A percentile compares a stretch with the other conserved stretches of the same genome.
Evolutionary conservation across 1,140 invertebrate genomes (phyloP).

Genomic region (Hylyphantes graminicola): DNA sequence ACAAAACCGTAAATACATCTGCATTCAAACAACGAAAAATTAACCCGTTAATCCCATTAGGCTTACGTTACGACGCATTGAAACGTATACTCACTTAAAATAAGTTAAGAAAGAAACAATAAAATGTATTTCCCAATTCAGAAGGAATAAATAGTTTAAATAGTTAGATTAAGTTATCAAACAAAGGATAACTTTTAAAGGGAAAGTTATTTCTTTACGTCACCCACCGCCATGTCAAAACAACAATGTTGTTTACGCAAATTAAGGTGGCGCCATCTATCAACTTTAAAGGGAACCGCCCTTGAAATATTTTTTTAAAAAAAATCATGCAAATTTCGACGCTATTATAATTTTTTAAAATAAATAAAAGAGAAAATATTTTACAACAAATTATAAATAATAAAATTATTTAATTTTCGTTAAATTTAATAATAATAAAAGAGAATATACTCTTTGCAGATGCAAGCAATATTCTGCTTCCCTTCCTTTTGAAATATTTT

Average conservation of each 20-base stretch:
- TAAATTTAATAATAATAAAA: background rate
- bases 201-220: conserved; percentile 23
- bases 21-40: no score
- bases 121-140: background rate
- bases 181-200: background rate
- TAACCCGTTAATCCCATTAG: background rate
- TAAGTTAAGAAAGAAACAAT: background rate
- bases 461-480: no score
- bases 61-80: background rate
- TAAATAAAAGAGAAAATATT: background rate
- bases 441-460: background rate
- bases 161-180: no score
- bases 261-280: conserved; percentile 44
- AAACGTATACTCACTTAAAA: conserved; percentile 8
- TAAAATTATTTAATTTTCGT: no score
- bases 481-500: no score
- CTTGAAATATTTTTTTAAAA: background rate
- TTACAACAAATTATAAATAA: no score
- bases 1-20: no score
- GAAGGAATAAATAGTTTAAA: background rate
- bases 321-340: background rate
- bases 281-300: background rate
- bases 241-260: background rate
- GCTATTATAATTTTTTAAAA: background rate
- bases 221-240: conserved; percentile 1